Evolutionary conservation across 37 sponge, comb jelly and placozoan genomes (phyloP).

Genomic region (Crambe crambe): DNA sequence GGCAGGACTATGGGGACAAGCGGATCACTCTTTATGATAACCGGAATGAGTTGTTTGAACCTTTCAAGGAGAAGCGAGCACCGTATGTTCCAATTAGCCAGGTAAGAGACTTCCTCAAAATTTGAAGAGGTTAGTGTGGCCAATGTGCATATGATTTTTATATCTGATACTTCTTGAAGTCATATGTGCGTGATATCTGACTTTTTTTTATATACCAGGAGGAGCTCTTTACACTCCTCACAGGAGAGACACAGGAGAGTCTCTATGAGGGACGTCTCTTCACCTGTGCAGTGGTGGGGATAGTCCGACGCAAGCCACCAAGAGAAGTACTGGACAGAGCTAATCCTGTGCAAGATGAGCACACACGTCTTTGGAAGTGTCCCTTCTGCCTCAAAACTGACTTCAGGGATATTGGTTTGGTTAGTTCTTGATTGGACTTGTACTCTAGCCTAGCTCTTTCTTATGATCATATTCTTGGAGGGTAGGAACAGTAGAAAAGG

Average conservation of each 20-base stretch:
- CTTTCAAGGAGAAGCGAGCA: conserved; percentile 79
- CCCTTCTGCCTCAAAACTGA: conserved; percentile 87
- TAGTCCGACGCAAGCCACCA: conserved; percentile 80
- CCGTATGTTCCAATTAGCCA: conserved; percentile 54
- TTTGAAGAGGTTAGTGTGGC: not conserved
- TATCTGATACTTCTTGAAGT: too few relatives aligned
- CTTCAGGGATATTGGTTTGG: conserved; percentile 65
- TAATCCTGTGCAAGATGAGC: conserved; percentile 72
- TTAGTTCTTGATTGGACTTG: not conserved
- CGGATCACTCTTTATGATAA: conserved; percentile 93
- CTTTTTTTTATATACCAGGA: conserved; percentile 24
- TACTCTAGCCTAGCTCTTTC: not conserved
- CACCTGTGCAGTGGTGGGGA: conserved; percentile 86
- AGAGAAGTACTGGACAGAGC: conserved; percentile 79
- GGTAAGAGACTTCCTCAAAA: not conserved
- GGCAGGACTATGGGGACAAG: conserved; percentile 93
- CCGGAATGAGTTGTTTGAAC: conserved; percentile 85
- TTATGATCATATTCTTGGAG: not conserved
- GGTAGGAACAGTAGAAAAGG: too few relatives aligned
- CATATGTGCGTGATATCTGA: not conserved
- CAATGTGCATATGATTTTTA: too few relatives aligned
- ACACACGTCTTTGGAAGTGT: conserved; percentile 83
- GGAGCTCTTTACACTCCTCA: conserved; percentile 84
- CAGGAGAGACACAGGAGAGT: conserved; percentile 72
- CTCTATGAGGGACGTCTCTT: conserved; percentile 79